Percentiles rank a stretch among this genome's conserved stretches.
Evolutionary conservation across 2,113 vertebrate species (phyloP).

Genomic region (Meleagris gallopavo): DNA sequence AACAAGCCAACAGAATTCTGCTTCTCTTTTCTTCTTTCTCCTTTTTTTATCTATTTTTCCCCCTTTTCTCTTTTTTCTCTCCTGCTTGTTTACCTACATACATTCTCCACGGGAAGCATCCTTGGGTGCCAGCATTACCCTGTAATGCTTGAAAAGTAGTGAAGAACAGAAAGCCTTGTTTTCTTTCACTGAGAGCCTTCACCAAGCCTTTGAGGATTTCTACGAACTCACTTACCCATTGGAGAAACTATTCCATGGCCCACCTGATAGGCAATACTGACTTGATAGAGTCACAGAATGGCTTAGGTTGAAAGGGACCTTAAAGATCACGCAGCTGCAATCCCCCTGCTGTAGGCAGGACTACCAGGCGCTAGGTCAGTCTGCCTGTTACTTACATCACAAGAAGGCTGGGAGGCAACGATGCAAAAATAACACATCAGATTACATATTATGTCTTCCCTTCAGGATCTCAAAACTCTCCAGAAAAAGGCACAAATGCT

Average conservation of each 20-base stretch:
- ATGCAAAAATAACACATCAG: neutral
- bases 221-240: neutral
- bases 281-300: too few species aligned
- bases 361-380: too few species aligned
- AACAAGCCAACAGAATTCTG: neutral
- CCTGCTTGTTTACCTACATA: neutral
- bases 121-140: neutral
- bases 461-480: neutral
- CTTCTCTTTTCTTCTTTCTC: neutral
- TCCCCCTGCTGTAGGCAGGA: too few species aligned
- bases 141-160: neutral
- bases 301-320: too few species aligned
- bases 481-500: neutral
- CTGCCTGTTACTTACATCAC: neutral
- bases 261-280: neutral
- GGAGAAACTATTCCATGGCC: neutral
- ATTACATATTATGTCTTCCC: neutral
- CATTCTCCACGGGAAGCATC: neutral
- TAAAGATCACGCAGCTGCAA: too few species aligned
- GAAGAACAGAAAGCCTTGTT: neutral
- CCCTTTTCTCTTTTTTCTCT: neutral
- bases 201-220: neutral
- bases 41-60: neutral
- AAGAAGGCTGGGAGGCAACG: neutral
- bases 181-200: neutral